Base-by-base conservation (phyloP, 1,140 invertebrate species). In the Ridgeia piscesae region DNA sequence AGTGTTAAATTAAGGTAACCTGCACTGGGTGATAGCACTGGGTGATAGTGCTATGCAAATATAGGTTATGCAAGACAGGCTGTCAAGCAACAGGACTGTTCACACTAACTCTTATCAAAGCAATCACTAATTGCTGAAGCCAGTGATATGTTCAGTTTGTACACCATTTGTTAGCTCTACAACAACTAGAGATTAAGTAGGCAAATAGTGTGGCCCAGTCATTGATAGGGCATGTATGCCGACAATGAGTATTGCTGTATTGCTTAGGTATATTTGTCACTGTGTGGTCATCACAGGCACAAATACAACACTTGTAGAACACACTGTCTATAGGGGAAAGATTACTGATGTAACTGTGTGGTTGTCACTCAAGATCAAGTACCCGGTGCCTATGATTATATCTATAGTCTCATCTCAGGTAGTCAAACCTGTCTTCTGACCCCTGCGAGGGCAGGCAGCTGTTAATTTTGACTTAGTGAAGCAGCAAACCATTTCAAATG, bases 111-210 rank as follows among this genome's bases (percentile, higher is more conserved):
- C 34, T 34, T 34, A 35, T 42, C 35, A 31, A 42, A 90, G 21
- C 35, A 35, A 90, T 89, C 34, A 21, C 33, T 90, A 42, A 42
- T 90, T 14, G 58, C 58, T 90, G 35, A 90, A 90, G 89, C 35
- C n/a, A 35, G 89, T 42, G 31, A 31, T 17, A 33, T 17, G n/a
- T 42, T 90, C 27, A 21, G 14, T 77, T 31, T 77, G 58, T 77
- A 77, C 27, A 77, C 58, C 27, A 77, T 77, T 77, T 77, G 27
- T 31, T 77, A 21, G 58, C 58, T 14, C 11, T 77, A 21, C 58
- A 1, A 77, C 58, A 77, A 77, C 8, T 1, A 77, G 58, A 77
- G 58, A 77, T 77, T 77, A 77, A 77, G 11, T 6, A 42, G 42
- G 42, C 42, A 77, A 77, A 77, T 77, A 77, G 58, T 77, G 58